Evolutionary conservation across 2,888 invertebrate genomes (phyloP), one percentile per base, ranked within the genome.

Genomic region (Rhagium mordax): DNA sequence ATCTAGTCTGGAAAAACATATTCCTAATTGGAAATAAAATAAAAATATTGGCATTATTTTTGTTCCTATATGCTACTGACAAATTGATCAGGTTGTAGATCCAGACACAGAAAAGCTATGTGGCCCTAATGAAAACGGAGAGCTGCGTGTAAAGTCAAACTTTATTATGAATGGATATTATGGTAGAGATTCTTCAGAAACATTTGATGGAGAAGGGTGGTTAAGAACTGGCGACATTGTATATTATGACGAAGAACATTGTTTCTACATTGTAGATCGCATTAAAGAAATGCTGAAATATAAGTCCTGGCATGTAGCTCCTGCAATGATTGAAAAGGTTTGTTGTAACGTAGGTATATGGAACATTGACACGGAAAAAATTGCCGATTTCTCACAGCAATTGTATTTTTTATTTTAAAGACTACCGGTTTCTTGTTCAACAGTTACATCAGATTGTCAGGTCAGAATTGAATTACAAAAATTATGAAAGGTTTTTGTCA

Each of bases 271-370:
- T 47, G 86, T 89, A 0, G 91, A 90, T 47, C 85, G 91, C 20
- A 86, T 89, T 4, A 91, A 91, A 76, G 86, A 89, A 75, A 83
- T 91, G 74, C 83, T 91, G 5, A 91, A 90, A 80, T 91, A 88
- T 78, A 88, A 83, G 75, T 88, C 85, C 49, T 85, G 88, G 85
- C 90, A 91, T 82, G 89, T 91, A 4, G 76, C 84, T 20, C 86
- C 87, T 0, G 82, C 83, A 3, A 70, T 83, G 65, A 18, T 87
- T 7, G 87, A 87, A 78, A 76, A 78, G 53, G 80, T 55, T 66
- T 24, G 47, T 8, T n/a, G n/a, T n/a, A n/a, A n/a, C n/a, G n/a
- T n/a, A n/a, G n/a, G n/a, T n/a, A n/a, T n/a, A n/a, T n/a, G n/a
- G n/a, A n/a, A n/a, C n/a, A n/a, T n/a, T n/a, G n/a, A n/a, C n/a